Evolutionary conservation across 2,113 vertebrate species (phyloP), one percentile per base, ranked within the genome.

Genomic region (Triplophysa tibetana): DNA sequence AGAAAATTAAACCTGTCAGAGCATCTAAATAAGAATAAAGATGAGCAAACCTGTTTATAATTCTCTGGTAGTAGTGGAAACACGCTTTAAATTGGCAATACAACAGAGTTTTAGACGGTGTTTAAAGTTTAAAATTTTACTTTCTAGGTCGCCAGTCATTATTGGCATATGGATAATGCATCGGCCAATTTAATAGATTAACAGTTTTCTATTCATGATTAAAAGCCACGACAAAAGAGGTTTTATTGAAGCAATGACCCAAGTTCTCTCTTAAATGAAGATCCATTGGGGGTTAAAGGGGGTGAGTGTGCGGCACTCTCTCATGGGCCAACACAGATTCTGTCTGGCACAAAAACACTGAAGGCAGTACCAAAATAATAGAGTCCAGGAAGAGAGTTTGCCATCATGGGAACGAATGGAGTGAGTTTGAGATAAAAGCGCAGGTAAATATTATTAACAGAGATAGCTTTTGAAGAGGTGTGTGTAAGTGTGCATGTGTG

Each of bases 341-440:
- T 66, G 24, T 50, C 43, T 12, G 19, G 23, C 62, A 54, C 45
- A 77, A 23, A 63, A 50, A 50, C 41, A 48, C 60, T 50, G 21
- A 75, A 43, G 61, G 10, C 48, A 2, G 17, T 33, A 24, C 45
- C 62, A 77, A 77, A 77, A 77, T 77, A 77, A 66, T 77, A 54
- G 60, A 64, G 26, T 54, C 62, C 75, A 65, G 52, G 33, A 52
- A 52, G 43, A 65, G 45, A 68, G 70, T 70, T 41, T 16, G 70
- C 74, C 70, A 43, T 81, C 29, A 81, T 24, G 83, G 64, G 78
- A 87, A 76, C 67, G 67, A 72, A 77, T 81, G 82, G 77, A 3
- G 74, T 19, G 69, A 67, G 16, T 88, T 80, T 50, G 79, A 78
- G 73, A 76, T 83, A 78, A 84, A 79, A 77, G 67, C 77, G 63